phyloP scores from a whole-genome alignment of 2,797 vertebrate species.

The Brotula barbata region DNA sequence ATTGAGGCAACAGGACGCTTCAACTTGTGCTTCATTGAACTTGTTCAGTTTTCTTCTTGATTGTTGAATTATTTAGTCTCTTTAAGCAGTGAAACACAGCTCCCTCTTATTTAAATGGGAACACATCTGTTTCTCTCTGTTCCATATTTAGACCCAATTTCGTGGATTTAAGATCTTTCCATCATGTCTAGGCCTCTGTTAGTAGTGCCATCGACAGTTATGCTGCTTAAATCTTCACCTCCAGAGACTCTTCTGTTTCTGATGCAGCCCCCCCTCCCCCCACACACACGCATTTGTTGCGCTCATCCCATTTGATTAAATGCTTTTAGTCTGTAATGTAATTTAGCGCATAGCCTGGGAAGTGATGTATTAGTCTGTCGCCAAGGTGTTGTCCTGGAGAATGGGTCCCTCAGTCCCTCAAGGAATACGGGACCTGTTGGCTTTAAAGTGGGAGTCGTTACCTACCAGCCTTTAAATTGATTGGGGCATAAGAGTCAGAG shows the following conservation, averaged over 20 bases:
- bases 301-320: slow-evolving; percentile 39
- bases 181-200: slow-evolving; percentile 16
- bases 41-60: not conserved
- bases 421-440: slow-evolving; percentile 39
- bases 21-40: not conserved
- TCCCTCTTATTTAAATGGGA: not conserved
- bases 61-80: slow-evolving; percentile 3
- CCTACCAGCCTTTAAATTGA: slow-evolving; percentile 33
- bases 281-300: slow-evolving; percentile 24
- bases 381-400: slow-evolving; percentile 16
- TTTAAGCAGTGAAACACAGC: slow-evolving; percentile 8
- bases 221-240: not conserved
- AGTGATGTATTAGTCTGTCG: slow-evolving; percentile 20
- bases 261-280: not conserved
- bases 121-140: slow-evolving; percentile 3
- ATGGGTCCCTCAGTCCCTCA: slow-evolving; percentile 18
- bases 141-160: slow-evolving; percentile 4
- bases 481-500: not conserved
- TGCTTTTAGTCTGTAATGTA: slow-evolving; percentile 17
- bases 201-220: slow-evolving; percentile 20
- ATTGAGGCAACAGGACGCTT: too few species aligned
- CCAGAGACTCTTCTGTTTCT: not conserved
- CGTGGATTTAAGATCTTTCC: slow-evolving; percentile 24
- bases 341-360: slow-evolving; percentile 6
- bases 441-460: slow-evolving; percentile 44